Evolutionary conservation across 2,888 invertebrate genomes (phyloP).

Genomic region (Lissocephala sabroskyi): DNA sequence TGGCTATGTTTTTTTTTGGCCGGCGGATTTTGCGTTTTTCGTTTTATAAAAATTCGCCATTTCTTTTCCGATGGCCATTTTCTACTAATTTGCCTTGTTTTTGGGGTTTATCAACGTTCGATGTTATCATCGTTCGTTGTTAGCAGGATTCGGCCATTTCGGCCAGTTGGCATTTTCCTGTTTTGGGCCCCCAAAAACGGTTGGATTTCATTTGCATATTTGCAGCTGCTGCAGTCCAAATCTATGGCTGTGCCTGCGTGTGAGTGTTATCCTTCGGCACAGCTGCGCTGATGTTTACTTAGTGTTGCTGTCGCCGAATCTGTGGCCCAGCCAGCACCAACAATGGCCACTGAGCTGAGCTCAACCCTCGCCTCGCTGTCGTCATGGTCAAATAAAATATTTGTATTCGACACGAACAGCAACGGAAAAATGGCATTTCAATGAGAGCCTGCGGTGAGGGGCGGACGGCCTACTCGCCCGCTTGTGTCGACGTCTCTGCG

Average conservation of each 20-base stretch:
- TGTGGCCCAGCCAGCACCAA: constrained; percentile 19
- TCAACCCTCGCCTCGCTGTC: constrained; percentile 15
- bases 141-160: background rate
- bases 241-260: background rate
- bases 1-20: constrained; percentile 5
- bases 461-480: too few relatives aligned
- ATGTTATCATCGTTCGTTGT: constrained; percentile 23
- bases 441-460: too few relatives aligned
- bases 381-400: constrained; percentile 29
- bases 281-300: constrained; percentile 56
- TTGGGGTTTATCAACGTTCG: constrained; percentile 57
- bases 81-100: constrained; percentile 52
- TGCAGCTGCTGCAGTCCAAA: constrained; percentile 31
- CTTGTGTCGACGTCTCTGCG: constrained; percentile 16
- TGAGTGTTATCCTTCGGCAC: constrained; percentile 32
- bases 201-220: constrained; percentile 48
- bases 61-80: constrained; percentile 6
- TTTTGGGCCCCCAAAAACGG: constrained; percentile 14
- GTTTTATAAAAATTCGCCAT: background rate
- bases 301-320: constrained; percentile 48
- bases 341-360: constrained; percentile 36
- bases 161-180: constrained; percentile 6
- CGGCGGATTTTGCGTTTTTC: background rate
- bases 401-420: background rate
- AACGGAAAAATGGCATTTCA: background rate